Conservation (phyloP, 2,888 invertebrate species). For the Dicyrtomina minuta region DNA sequence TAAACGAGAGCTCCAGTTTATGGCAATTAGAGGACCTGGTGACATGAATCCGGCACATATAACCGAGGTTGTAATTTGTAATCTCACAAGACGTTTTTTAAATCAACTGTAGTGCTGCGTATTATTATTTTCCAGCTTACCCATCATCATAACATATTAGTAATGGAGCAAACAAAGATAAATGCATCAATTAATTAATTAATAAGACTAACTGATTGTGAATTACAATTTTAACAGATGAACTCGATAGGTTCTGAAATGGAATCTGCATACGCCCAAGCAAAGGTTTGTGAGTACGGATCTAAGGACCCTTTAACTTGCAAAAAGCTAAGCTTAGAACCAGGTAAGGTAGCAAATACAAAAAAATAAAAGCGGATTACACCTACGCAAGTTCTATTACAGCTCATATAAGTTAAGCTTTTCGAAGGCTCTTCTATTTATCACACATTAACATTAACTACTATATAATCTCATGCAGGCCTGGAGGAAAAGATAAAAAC, state of each 20-base stretch:
- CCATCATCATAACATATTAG: too few relatives aligned
- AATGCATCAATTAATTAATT: too few relatives aligned
- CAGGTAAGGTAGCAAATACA: constrained; percentile 11
- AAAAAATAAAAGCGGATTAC: too few relatives aligned
- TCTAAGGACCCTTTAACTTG: constrained; percentile 43
- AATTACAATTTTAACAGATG: constrained; percentile 41
- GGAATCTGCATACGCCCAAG: constrained; percentile 56
- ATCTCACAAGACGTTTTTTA: background rate
- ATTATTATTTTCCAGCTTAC: background rate
- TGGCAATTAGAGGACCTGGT: constrained; percentile 47
- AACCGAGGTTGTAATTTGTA: constrained; percentile 16
- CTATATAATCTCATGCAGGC: too few relatives aligned
- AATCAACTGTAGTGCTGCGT: background rate
- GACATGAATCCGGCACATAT: constrained; percentile 42
- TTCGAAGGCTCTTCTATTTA: background rate
- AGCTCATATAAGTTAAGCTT: too few relatives aligned
- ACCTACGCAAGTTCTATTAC: too few relatives aligned
- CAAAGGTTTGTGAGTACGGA: constrained; percentile 53
- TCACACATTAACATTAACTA: too few relatives aligned
- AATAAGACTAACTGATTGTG: too few relatives aligned
- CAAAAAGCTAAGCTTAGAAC: constrained; percentile 39
- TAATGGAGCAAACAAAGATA: too few relatives aligned
- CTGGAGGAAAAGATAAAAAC: constrained; percentile 10
- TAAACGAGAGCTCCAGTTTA: constrained; percentile 45
- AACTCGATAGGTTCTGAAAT: constrained; percentile 54